Evolutionary conservation across 2,888 invertebrate genomes (phyloP).

Genomic region (Leptodirus hochenwartii): DNA sequence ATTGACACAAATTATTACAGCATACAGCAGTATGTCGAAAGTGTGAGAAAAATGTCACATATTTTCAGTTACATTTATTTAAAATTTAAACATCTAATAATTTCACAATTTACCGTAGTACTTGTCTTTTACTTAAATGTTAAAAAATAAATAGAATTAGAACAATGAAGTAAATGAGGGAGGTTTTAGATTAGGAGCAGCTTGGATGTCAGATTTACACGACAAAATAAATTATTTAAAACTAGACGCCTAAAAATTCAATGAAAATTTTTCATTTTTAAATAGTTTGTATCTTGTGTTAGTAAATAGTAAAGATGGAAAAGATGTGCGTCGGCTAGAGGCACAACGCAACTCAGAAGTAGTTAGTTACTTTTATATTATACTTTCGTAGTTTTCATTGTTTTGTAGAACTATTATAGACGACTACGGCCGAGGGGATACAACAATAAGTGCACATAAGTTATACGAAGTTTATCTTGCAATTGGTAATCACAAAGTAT

Average conservation of each 20-base stretch:
- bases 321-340: no score
- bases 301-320: constrained; percentile 1
- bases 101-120: constrained; percentile 22
- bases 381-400: constrained; percentile 1
- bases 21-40: no score
- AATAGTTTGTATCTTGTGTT: constrained; percentile 3
- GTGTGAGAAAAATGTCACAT: no score
- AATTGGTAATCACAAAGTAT: constrained; percentile 27
- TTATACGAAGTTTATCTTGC: constrained; percentile 1
- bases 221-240: no score
- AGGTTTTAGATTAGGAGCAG: no score
- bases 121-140: constrained; percentile 18
- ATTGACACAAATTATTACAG: no score
- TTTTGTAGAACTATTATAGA: constrained; percentile 6
- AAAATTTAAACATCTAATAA: constrained; percentile 27
- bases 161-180: no score
- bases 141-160: constrained; percentile 19
- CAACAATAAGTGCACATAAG: constrained; percentile 11
- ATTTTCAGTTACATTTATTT: constrained; percentile 27
- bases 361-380: constrained; percentile 1
- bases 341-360: not conserved
- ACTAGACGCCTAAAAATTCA: no score
- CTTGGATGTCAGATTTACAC: no score
- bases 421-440: constrained; percentile 7
- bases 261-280: no score